These are phyloP conservation scores for Anastatus disparis DNA, from an alignment of 1,140 invertebrate genomes.

Conservation along the genomic window DNA sequence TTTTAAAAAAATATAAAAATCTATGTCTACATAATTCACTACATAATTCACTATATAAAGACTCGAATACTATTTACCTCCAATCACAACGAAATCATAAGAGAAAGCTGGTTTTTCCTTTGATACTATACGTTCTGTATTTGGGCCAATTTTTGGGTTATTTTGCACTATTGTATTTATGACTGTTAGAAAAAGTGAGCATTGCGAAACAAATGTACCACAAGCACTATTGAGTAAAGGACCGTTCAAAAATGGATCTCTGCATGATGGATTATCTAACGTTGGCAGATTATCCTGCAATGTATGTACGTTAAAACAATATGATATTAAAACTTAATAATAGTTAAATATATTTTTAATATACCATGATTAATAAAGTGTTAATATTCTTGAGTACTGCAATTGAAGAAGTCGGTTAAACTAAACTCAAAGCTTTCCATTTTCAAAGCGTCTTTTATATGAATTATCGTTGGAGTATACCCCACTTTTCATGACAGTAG, in stretches of 20 bases:
- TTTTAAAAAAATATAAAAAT: too few species aligned
- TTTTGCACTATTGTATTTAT: slow-evolving; percentile 61
- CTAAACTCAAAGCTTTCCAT: not conserved
- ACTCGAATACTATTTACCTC: slow-evolving; percentile 70
- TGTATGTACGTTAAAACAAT: not conserved
- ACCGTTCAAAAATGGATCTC: slow-evolving; percentile 44
- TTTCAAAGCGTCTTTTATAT: slow-evolving; percentile 14
- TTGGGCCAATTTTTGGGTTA: slow-evolving; percentile 63
- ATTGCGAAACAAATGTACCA: not conserved
- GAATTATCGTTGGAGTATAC: not conserved
- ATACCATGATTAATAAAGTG: too few species aligned
- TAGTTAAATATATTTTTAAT: too few species aligned
- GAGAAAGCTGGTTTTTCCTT: slow-evolving; percentile 39
- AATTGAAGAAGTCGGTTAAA: not conserved
- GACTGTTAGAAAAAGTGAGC: slow-evolving; percentile 42
- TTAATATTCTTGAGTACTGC: not conserved
- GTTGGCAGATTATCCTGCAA: not conserved
- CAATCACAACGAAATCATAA: slow-evolving; percentile 86
- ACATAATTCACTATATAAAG: too few species aligned
- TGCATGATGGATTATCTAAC: slow-evolving; percentile 21
- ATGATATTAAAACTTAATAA: too few species aligned
- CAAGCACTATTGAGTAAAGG: slow-evolving; percentile 28
- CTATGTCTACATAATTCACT: too few species aligned
- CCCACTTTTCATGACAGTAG: not conserved
- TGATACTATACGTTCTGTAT: slow-evolving; percentile 56